A percentile compares a stretch with the other conserved stretches of the same genome.
These are phyloP conservation scores for Athalia circularis DNA, from an alignment of 2,888 invertebrate genomes.

Conservation along the genomic window DNA sequence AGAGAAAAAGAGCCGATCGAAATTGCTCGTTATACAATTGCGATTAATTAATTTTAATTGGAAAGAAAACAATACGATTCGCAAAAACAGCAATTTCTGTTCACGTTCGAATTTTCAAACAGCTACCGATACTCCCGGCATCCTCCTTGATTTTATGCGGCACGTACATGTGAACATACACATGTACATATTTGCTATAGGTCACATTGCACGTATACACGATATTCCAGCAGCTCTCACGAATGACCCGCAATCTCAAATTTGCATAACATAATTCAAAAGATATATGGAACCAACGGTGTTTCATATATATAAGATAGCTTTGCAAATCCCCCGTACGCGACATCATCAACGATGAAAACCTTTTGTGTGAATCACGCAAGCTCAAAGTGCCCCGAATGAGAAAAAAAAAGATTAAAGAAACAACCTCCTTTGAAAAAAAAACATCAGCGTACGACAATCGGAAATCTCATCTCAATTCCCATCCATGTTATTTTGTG, in stretches of 20 bases:
- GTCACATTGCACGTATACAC: background rate
- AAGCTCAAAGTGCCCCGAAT: background rate
- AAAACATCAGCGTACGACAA: background rate
- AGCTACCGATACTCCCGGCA: no score
- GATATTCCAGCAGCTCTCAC: background rate
- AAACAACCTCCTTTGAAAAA: background rate
- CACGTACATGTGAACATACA: background rate
- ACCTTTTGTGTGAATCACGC: conserved; percentile 19
- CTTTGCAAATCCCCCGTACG: conserved; percentile 3
- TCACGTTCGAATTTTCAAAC: no score
- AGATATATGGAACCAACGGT: background rate
- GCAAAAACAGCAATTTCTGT: no score
- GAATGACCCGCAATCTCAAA: conserved; percentile 22
- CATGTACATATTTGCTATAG: background rate
- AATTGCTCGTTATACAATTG: no score
- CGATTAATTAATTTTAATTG: no score
- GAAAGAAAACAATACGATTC: no score
- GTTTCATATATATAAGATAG: conserved; percentile 11
- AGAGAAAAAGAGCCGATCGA: no score
- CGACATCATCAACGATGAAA: background rate
- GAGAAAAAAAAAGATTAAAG: no score
- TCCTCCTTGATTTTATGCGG: no score
- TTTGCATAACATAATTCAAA: conserved; percentile 39
- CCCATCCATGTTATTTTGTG: no score
- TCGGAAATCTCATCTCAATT: no score